Base-by-base conservation (phyloP, 30 jellyfish, hydroid and myxozoan genomes). In the Hydractinia echinata region DNA sequence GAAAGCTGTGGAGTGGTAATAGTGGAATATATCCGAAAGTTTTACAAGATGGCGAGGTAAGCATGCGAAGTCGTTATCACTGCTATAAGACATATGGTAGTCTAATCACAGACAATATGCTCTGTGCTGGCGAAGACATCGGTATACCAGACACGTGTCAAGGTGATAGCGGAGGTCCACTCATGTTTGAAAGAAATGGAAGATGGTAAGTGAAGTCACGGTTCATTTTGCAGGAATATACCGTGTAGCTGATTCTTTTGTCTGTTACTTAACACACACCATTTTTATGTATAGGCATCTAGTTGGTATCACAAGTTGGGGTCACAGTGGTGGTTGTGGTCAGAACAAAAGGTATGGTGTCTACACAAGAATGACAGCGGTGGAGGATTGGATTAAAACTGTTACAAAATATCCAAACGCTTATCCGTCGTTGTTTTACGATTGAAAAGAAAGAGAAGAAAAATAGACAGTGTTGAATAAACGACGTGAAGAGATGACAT, bases 281-380 rank as follows among this genome's bases (percentile, higher is more conserved):
- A 30, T 30, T 30, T 30, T 30, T 30, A 30, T 30, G 44, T 77
- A 9, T 77, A 87, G 96, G 96, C 69, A 39, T 18, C 78, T 87
- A 11, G 66, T 56, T 10, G 96, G 96, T 51, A 73, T 87, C 49
- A 87, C 96, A 20, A 87, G 96, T 85, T 87, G 96, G 96, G 96
- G 96, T 16, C 84, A 64, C 54, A 16, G 15, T 52, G 94, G 73
- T 20, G 96, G 96, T 4, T 87, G 96, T 76, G 96, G 96, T 7
- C 54, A 55, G 58, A 81, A 79, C 10, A 61, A 72, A 50, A 81
- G 73, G 56, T 87, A 72, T 49, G 96, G 96, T 19, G 96, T 87
- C 8, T 87, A 87, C 88, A 73, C 96, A 15, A 72, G 69, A 18
- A 80, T 87, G 7, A 71, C 61, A 52, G 76, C 73, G 5, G 74